Base-by-base conservation (phyloP, 1,140 invertebrate genomes). In the Anadara kagoshimensis region DNA sequence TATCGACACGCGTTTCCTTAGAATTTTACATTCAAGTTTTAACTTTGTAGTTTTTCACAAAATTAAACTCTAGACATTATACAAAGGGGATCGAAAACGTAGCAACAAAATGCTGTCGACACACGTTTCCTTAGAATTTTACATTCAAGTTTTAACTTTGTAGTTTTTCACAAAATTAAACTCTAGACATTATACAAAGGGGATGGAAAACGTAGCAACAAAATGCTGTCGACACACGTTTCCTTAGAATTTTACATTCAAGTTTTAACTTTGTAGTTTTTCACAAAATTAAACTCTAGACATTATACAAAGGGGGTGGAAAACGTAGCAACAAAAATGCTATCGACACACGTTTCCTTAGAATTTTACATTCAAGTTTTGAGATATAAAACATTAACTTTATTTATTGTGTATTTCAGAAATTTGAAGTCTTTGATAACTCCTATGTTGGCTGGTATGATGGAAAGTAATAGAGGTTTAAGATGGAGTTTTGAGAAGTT, bases 371-470 rank as follows among this genome's bases (percentile, higher is more conserved):
- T 18, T 49, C 14, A 5, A 51, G 18, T 51, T 22, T 51, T 8
- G 18, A 51, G 49, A 51, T 51, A 7, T 51, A 51, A 16, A 51
- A 51, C 7, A 24, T 26, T 24, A 58, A 26, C 11, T 11, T 24
- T 58, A 36, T 22, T 44, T 22, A 47, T 76, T 65, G 22, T 57
- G 0, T 36, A 59, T 72, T 77, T 29, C 61, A 83, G 76, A 66
- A 96, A 95, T 0, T 86, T 98, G 2, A 94, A 95, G 81, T 94
- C 94, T 79, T 92, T 97, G 20, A 93, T 98, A 0, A 97, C 95
- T 1, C 95, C 96, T 0, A 86, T 99, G 18, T 89, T 99, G 29
- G 96, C 96, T 4, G 97, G 97, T 0, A 90, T 98, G 45, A 88
- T 99, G 65, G 82, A 83, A 57, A 75, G 73, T 41, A 61, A 78